Evolutionary conservation across 64 coral and sea anemone genomes (phyloP), one percentile per base, ranked within the genome.

Genomic region (Platygyra sinensis): DNA sequence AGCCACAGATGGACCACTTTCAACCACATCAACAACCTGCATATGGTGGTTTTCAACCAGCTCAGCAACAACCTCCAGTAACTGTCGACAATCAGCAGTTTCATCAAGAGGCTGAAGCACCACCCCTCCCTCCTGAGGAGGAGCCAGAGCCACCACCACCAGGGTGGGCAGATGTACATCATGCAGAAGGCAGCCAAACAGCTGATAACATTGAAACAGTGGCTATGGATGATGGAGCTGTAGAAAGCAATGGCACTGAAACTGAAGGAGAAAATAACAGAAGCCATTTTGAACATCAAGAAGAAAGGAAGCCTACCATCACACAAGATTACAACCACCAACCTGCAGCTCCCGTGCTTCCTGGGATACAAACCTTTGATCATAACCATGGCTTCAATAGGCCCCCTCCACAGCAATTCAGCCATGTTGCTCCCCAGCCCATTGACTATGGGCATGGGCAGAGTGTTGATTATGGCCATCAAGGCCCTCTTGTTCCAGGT

Each of bases 401-500:
- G 18, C 88, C 92, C 0, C 82, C 95, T 59, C 79, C 86, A 5
- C 95, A 80, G 32, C 82, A 83, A 4, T 93, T 71, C 50, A 86
- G 92, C 7, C 72, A 74, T 73, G 78, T 91, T 5, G 75, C 95
- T 17, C 67, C 86, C 25, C 95, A 96, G 20, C 87, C 89, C 59
- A 94, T 97, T 88, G 95, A 97, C 42, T 97, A 97, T 94, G 92
- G 92, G 1, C 92, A 94, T 10, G 95, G 95, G 0, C 90, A 92
- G 62, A 92, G 83, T 57, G 67, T 75, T 36, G 82, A 86, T 63
- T 90, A 90, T 24, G 88, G 79, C 16, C 91, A 87, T 52, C 92
- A 93, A 74, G 52, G 62, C 57, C 67, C 52, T 30, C 39, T 57
- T 67, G 67, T 74, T 67, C 69, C 86, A 30, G 39, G 76, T 28